Conservation (phyloP, 2,113 vertebrate species). For the Nestor notabilis region DNA sequence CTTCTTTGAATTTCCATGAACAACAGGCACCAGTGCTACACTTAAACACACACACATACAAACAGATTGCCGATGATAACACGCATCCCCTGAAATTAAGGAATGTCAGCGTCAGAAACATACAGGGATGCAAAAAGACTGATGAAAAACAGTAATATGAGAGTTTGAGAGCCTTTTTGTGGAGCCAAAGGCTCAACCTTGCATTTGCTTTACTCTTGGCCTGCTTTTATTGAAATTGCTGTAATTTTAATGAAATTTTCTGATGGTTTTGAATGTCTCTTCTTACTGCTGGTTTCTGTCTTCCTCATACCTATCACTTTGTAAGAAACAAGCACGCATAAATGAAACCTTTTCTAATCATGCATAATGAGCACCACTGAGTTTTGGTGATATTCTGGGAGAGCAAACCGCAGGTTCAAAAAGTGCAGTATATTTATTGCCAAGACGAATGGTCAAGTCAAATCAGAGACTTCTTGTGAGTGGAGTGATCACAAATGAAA, state of each 20-base stretch:
- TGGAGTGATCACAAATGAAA: background rate
- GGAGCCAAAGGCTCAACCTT: background rate
- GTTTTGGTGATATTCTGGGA: background rate
- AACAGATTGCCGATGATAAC: background rate
- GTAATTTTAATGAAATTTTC: background rate
- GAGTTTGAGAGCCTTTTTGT: background rate
- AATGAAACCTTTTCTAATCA: background rate
- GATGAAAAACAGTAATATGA: background rate
- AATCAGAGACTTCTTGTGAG: background rate
- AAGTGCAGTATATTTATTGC: background rate
- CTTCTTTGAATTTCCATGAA: background rate
- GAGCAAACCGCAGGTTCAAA: accelerated
- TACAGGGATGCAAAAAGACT: background rate
- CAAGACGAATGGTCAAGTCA: background rate
- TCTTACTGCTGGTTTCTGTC: background rate
- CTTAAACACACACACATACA: background rate
- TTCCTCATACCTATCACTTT: background rate
- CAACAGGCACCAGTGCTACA: background rate
- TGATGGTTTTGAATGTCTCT: background rate
- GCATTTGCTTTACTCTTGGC: background rate
- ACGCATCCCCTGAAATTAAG: background rate
- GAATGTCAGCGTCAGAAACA: background rate
- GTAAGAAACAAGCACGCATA: background rate
- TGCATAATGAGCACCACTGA: background rate
- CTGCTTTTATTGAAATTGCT: background rate